Conservation (phyloP, 2,113 vertebrate species). For the Mustela nigripes region DNA sequence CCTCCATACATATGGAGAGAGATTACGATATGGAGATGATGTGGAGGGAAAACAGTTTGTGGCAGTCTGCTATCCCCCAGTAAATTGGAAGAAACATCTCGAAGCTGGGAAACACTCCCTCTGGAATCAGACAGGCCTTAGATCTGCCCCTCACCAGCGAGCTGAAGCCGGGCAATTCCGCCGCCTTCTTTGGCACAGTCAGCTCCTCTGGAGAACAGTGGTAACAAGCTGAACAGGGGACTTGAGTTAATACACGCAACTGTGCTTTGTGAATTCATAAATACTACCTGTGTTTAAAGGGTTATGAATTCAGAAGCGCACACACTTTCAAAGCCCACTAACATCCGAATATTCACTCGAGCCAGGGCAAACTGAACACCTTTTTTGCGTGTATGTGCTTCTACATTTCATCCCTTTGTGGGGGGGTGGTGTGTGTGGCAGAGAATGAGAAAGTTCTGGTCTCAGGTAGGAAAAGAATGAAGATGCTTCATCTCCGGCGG, state of each 20-base stretch:
- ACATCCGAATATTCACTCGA: neutral
- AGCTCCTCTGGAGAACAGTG: neutral
- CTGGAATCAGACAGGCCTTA: neutral
- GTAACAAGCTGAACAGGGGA: neutral
- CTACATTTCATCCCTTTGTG: neutral
- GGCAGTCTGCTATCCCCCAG: too few relatives aligned
- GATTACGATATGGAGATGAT: neutral
- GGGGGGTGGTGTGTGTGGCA: neutral
- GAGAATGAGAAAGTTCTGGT: neutral
- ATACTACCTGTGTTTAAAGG: neutral
- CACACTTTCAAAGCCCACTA: neutral
- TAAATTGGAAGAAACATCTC: neutral
- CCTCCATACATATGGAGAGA: neutral
- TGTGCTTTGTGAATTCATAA: neutral
- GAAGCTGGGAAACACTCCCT: too few relatives aligned
- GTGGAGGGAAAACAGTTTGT: accelerated
- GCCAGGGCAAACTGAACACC: neutral
- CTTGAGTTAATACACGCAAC: neutral
- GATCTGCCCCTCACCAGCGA: neutral
- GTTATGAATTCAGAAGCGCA: neutral
- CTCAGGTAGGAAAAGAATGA: conserved; percentile 13
- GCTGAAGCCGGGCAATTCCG: neutral
- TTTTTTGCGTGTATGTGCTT: neutral
- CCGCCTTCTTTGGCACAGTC: neutral
- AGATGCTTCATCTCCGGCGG: conserved; percentile 43